Conservation (phyloP, 2,113 vertebrate genomes). For the Galemys pyrenaicus region DNA sequence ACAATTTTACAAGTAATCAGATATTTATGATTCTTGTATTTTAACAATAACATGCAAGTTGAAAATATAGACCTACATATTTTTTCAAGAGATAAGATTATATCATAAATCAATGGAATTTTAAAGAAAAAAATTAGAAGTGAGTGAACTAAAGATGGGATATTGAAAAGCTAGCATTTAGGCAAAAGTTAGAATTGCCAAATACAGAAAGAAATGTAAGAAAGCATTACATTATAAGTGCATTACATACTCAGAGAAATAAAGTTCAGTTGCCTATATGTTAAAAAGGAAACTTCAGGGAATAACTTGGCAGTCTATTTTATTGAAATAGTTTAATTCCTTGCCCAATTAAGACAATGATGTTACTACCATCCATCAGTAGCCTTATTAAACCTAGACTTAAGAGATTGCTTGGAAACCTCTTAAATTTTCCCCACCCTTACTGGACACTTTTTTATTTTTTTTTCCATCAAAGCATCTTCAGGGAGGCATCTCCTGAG, state of each 20-base stretch:
- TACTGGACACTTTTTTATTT: too few species aligned
- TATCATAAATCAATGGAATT: background rate
- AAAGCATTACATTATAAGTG: background rate
- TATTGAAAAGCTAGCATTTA: background rate
- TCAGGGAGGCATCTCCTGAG: rapidly evolving
- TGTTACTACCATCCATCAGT: background rate
- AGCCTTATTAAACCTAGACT: too few species aligned
- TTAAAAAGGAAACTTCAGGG: background rate
- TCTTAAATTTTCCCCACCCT: background rate
- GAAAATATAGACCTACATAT: background rate
- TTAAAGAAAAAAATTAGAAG: background rate
- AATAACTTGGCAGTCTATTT: background rate
- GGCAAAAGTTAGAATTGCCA: background rate
- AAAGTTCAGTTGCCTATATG: background rate
- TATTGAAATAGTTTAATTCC: background rate
- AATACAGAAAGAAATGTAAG: background rate
- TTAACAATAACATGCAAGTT: background rate
- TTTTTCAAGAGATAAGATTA: background rate
- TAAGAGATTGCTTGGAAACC: background rate
- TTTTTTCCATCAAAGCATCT: background rate
- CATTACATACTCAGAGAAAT: background rate
- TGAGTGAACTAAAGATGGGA: background rate
- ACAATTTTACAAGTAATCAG: background rate
- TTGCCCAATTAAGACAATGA: background rate
- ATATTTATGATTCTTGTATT: background rate